Conservation (phyloP, 2,888 invertebrate genomes). For the Ethmia dodecea region DNA sequence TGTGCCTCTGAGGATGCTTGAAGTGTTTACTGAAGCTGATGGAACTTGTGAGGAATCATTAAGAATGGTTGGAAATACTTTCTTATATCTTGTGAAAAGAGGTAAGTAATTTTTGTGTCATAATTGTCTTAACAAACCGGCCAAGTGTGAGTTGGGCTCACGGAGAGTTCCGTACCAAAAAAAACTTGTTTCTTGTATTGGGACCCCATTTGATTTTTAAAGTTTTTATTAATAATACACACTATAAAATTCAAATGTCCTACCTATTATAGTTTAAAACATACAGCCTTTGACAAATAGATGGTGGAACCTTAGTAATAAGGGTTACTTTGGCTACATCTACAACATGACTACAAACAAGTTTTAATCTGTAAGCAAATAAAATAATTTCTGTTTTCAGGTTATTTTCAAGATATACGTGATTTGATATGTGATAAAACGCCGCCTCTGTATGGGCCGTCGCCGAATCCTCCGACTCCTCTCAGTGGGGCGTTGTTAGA, state of each 20-base stretch:
- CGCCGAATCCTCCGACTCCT: constrained; percentile 83
- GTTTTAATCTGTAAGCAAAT: neutral
- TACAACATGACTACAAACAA: constrained; percentile 1
- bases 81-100: constrained; percentile 76
- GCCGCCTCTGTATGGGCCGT: constrained; percentile 83
- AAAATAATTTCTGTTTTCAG: constrained; percentile 44
- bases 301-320: too few relatives aligned
- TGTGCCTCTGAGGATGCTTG: constrained; percentile 87
- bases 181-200: too few relatives aligned
- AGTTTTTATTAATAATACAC: too few relatives aligned
- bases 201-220: too few relatives aligned
- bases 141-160: too few relatives aligned
- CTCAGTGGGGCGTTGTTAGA: constrained; percentile 84
- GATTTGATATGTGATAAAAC: constrained; percentile 82
- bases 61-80: constrained; percentile 53
- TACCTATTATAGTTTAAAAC: too few relatives aligned
- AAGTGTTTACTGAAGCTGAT: constrained; percentile 80
- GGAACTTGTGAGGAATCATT: constrained; percentile 49
- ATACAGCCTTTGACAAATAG: too few relatives aligned
- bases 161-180: too few relatives aligned
- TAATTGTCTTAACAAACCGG: too few relatives aligned
- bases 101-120: too few relatives aligned
- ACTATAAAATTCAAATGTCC: too few relatives aligned
- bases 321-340: too few relatives aligned
- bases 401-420: constrained; percentile 86